Conservation (phyloP, 2,888 invertebrate genomes). For the Torymus tubicola region DNA sequence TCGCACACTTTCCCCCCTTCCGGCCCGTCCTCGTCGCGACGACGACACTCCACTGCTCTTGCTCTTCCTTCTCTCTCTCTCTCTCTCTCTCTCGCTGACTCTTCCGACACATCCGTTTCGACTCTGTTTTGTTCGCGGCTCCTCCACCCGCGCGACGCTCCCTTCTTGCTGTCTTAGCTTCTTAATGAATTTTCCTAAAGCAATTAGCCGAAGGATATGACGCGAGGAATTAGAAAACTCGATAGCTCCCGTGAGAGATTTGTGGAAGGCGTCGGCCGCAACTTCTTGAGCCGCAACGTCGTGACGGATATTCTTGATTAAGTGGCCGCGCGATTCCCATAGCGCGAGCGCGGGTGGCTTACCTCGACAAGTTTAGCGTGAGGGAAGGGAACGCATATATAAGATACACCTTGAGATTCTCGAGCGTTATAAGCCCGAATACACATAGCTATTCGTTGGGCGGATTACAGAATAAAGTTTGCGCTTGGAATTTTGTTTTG, state of each 20-base stretch:
- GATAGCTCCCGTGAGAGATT: slow-evolving; percentile 48
- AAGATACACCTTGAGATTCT: slow-evolving; percentile 15
- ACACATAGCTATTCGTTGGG: too few relatives aligned
- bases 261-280: neutral
- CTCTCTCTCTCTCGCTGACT: neutral
- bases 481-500: neutral
- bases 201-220: slow-evolving; percentile 67
- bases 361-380: neutral
- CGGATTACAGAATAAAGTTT: too few relatives aligned
- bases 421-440: too few relatives aligned
- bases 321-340: slow-evolving; percentile 26
- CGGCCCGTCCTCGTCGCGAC: slow-evolving; percentile 19
- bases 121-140: slow-evolving; percentile 2
- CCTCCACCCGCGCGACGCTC: neutral
- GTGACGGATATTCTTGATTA: slow-evolving; percentile 46
- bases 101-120: neutral
- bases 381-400: neutral
- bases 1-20: slow-evolving; percentile 37
- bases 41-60: slow-evolving; percentile 2
- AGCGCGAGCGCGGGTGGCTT: slow-evolving; percentile 17
- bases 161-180: slow-evolving; percentile 56
- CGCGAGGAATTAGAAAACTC: slow-evolving; percentile 53
- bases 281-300: neutral
- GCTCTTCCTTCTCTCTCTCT: slow-evolving; percentile 1
- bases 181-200: slow-evolving; percentile 72